Conservation (phyloP, 1,140 invertebrate genomes). For the Sarcophaga bullata region DNA sequence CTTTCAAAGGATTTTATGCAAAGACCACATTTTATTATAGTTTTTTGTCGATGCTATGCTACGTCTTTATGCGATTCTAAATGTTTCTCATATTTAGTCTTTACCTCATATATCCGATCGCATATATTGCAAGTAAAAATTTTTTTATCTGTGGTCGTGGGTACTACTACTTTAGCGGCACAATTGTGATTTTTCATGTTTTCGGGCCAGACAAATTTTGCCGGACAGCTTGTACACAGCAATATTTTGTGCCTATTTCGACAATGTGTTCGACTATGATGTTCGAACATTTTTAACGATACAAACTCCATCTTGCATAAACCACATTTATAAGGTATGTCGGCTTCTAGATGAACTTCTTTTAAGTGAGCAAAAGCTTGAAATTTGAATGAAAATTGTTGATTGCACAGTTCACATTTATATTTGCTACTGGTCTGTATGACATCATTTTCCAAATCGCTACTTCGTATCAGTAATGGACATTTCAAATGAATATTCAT, state of each 20-base stretch:
- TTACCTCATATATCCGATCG: slow-evolving; percentile 31
- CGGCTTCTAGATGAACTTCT: slow-evolving; percentile 47
- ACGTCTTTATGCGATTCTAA: slow-evolving; percentile 29
- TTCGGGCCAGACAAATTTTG: slow-evolving; percentile 58
- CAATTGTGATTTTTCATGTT: slow-evolving; percentile 55
- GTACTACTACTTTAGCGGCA: neutral
- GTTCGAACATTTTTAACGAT: slow-evolving; percentile 48
- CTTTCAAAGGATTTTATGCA: slow-evolving; percentile 47
- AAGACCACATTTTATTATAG: slow-evolving; percentile 47
- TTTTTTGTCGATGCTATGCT: neutral
- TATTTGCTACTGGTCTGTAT: slow-evolving; percentile 41
- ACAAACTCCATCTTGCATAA: slow-evolving; percentile 57
- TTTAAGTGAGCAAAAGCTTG: slow-evolving; percentile 53
- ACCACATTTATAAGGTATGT: slow-evolving; percentile 49
- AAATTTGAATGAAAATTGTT: slow-evolving; percentile 50
- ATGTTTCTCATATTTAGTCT: slow-evolving; percentile 34
- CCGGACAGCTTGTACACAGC: slow-evolving; percentile 54
- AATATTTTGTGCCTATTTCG: slow-evolving; percentile 48
- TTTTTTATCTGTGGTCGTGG: neutral
- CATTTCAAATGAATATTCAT: slow-evolving; percentile 57
- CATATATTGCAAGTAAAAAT: slow-evolving; percentile 41
- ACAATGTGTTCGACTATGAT: slow-evolving; percentile 54
- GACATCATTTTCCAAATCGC: neutral
- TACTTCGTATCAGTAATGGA: slow-evolving; percentile 52
- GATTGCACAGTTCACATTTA: slow-evolving; percentile 49